A percentile compares a stretch with the other conserved stretches of the same genome.
Conservation (phyloP, 2,797 vertebrate genomes). For the Melanotaenia boesemani region DNA sequence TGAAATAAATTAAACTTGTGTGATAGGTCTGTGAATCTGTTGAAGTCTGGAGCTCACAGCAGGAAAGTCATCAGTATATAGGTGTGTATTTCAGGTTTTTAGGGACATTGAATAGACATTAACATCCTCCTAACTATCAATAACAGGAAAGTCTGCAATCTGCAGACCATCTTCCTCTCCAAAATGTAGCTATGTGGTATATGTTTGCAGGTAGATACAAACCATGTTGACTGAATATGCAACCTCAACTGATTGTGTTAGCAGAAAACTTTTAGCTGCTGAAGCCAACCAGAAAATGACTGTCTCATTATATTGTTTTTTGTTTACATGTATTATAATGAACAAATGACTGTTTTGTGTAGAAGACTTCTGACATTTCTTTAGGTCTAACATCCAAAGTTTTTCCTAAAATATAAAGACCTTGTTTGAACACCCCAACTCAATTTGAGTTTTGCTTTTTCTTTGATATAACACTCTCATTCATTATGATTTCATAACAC, state of each 20-base stretch:
- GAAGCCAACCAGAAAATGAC: conserved; percentile 9
- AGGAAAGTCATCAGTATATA: not conserved
- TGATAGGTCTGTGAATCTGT: conserved; percentile 1
- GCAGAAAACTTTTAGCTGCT: too few species aligned
- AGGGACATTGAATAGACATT: conserved; percentile 9
- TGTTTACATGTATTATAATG: not conserved
- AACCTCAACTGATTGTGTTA: too few species aligned
- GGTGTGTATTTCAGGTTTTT: not conserved
- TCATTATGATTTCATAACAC: conserved; percentile 1
- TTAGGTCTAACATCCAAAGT: not conserved
- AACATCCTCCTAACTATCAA: conserved; percentile 32
- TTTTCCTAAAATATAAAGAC: conserved; percentile 15
- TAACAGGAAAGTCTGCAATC: conserved; percentile 12
- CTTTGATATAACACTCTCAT: conserved; percentile 5
- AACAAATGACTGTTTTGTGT: not conserved
- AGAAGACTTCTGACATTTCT: conserved; percentile 9
- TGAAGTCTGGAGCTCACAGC: not conserved
- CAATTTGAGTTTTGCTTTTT: not conserved
- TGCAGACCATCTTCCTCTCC: not conserved
- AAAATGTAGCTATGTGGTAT: too few species aligned
- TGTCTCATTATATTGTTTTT: too few species aligned
- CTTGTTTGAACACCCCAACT: not conserved
- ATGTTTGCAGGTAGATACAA: too few species aligned
- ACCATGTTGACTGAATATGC: too few species aligned
- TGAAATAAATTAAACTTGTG: conserved; percentile 16